Conservation (phyloP, 1,140 invertebrate species). For the Augochlora pura region DNA sequence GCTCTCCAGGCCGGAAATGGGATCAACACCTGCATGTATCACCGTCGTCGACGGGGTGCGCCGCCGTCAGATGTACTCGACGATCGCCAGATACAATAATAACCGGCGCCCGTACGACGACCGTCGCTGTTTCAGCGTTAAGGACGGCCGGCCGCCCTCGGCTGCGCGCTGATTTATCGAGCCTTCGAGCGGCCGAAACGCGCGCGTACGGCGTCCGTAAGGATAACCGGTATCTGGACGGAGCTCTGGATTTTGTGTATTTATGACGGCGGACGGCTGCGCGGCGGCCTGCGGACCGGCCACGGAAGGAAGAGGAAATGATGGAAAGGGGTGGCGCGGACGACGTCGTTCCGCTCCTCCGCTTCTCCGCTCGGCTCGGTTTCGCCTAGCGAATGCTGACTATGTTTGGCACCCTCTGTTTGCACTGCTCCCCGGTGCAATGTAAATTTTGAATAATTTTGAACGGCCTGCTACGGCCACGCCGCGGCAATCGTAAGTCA, state of each 20-base stretch:
- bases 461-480: too few species aligned
- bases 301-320: too few species aligned
- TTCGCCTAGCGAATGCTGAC: too few species aligned
- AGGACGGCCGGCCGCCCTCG: not conserved
- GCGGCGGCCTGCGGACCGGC: too few species aligned
- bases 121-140: conserved; percentile 10
- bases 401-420: too few species aligned
- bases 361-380: too few species aligned
- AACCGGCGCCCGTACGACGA: not conserved
- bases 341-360: too few species aligned
- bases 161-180: conserved; percentile 2
- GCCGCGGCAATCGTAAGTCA: too few species aligned
- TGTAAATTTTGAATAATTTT: too few species aligned
- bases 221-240: not conserved
- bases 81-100: conserved; percentile 26
- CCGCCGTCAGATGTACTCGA: conserved; percentile 28
- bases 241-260: not conserved
- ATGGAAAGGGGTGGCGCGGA: too few species aligned
- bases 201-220: not conserved
- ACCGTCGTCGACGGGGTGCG: conserved; percentile 35
- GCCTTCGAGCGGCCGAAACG: not conserved
- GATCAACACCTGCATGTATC: conserved; percentile 59
- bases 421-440: too few species aligned
- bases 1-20: conserved; percentile 46
- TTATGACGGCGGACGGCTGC: not conserved